Evolutionary conservation across 2,113 vertebrate genomes (phyloP).

Genomic region (Poicephalus gulielmi): DNA sequence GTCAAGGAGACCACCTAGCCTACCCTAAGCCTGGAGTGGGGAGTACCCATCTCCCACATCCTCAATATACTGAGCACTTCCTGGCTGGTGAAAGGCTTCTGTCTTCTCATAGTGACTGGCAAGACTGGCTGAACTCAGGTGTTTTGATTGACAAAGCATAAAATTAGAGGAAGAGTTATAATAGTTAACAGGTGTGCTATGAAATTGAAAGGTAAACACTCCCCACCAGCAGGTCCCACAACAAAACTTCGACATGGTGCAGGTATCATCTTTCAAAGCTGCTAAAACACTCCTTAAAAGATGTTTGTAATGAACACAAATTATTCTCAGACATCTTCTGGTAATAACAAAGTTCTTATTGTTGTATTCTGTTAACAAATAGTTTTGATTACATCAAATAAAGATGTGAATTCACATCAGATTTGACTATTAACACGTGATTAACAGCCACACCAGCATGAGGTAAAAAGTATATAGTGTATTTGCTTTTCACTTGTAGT

Average conservation of each 20-base stretch:
- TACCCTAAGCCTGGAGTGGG: accelerated
- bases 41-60: background rate
- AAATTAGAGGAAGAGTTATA: background rate
- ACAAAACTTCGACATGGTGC: background rate
- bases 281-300: background rate
- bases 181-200: background rate
- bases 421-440: conserved; percentile 9
- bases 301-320: background rate
- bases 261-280: background rate
- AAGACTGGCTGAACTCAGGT: background rate
- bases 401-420: background rate
- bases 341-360: background rate
- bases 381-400: background rate
- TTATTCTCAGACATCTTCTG: background rate
- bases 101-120: background rate
- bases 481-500: conserved; percentile 69
- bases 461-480: conserved; percentile 64
- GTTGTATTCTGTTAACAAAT: background rate
- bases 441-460: background rate
- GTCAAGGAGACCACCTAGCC: background rate
- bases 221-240: background rate
- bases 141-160: background rate
- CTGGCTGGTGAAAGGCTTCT: background rate
- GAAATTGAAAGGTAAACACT: background rate
- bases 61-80: background rate